A percentile compares a stretch with the other conserved stretches of the same genome.
Evolutionary conservation across 1,140 invertebrate species (phyloP).

Genomic region (Heliothis subflexa): DNA sequence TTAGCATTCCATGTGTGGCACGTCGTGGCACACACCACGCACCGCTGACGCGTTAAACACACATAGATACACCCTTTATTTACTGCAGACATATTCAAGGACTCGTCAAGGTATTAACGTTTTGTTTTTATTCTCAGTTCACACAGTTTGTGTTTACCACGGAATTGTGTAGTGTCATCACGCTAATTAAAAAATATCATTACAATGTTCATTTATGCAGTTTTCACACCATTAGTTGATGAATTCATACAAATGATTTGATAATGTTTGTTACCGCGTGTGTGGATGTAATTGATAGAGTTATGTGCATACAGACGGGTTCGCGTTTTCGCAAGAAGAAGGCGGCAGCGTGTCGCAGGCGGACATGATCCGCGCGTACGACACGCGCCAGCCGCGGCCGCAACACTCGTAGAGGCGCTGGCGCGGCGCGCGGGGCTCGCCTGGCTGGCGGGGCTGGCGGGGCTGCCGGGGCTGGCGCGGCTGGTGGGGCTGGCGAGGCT

Average conservation of each 20-base stretch:
- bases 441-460: slow-evolving; percentile 72
- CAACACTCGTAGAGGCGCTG: slow-evolving; percentile 88
- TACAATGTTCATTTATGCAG: slow-evolving; percentile 38
- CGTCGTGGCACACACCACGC: slow-evolving; percentile 37
- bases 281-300: not conserved
- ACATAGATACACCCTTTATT: slow-evolving; percentile 41
- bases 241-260: not conserved
- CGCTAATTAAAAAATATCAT: slow-evolving; percentile 38
- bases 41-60: slow-evolving; percentile 39
- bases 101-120: slow-evolving; percentile 30
- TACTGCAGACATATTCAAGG: slow-evolving; percentile 28
- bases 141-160: slow-evolving; percentile 49
- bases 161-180: slow-evolving; percentile 42
- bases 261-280: not conserved
- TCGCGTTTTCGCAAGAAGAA: slow-evolving; percentile 99
- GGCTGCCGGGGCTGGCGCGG: slow-evolving; percentile 86
- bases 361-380: slow-evolving; percentile 96
- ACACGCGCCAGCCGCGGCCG: slow-evolving; percentile 95
- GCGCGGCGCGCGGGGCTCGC: slow-evolving; percentile 79
- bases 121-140: slow-evolving; percentile 38
- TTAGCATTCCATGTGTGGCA: slow-evolving; percentile 13
- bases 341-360: slow-evolving; percentile 97
- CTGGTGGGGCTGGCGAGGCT: slow-evolving; percentile 32
- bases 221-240: slow-evolving; percentile 33
- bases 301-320: slow-evolving; percentile 92